Evolutionary conservation across 1,140 invertebrate genomes (phyloP), one percentile per base, ranked within the genome.

Genomic region (Galleria mellonella): DNA sequence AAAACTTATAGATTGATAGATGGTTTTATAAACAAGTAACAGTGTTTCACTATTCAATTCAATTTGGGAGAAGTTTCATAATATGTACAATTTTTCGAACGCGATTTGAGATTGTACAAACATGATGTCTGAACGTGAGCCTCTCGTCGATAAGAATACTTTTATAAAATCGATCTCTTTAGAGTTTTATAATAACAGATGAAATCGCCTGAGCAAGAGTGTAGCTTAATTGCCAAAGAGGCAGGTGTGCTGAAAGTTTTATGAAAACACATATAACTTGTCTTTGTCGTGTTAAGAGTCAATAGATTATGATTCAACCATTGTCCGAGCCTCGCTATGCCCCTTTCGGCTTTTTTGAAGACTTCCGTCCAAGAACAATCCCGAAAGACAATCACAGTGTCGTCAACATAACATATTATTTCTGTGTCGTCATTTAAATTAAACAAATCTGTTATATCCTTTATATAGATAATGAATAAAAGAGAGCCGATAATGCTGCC

Each of bases 1-100:
- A 4, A 35, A 38, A 2, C 17, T 4, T n/a, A 49, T 11, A 4
- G 47, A 43, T 29, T 49, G 33, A n/a, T 35, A 43, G 0, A 49
- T 23, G 5, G 38, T 31, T 1, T 17, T 23, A n/a, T 49, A 49
- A 9, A 49, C 39, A 10, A 32, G 28, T 43, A 23, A 2, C 2
- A 23, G 17, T 3, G 6, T 23, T 23, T 23, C 17, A 23, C n/a
- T 23, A 23, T 2, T 23, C 17, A 2, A 23, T 6, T 2, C 17
- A 23, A 23, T 23, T 23, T 6, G 2, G 2, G 2, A 23, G 6
- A 3, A 6, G 2, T 23, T 23, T 23, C 2, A 3, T 3, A 23
- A 23, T 23, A 23, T 23, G 6, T 3, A 23, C 6, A 6, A 6
- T 3, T 23, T 23, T 2, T 23, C 17, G 17, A 3, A 23, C 6